phyloP scores from a whole-genome alignment of 2,113 vertebrate genomes.

The Poecile atricapillus region DNA sequence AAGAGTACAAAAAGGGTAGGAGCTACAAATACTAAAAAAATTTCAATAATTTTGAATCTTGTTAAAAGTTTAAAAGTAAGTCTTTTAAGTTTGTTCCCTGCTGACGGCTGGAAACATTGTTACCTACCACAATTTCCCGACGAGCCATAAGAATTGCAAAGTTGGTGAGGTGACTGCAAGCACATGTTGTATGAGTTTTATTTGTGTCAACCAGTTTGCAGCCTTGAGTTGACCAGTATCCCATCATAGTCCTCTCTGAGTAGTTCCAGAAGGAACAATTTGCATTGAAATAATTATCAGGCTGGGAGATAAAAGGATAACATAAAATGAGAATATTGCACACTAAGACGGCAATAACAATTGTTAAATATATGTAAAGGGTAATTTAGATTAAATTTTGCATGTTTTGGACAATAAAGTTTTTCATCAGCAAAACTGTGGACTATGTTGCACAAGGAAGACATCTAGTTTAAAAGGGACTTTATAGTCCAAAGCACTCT shows the following conservation, averaged over 20 bases:
- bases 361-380: constrained; percentile 66
- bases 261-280: constrained; percentile 99
- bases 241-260: constrained; percentile 99
- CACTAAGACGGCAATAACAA: constrained; percentile 55
- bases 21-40: constrained; percentile 3
- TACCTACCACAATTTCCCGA: constrained; percentile 88
- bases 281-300: constrained; percentile 98
- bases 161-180: constrained; percentile 97
- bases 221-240: constrained; percentile 98
- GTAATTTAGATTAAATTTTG: constrained; percentile 74
- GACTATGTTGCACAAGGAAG: constrained; percentile 52
- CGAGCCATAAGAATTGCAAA: constrained; percentile 98
- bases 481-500: constrained; percentile 66
- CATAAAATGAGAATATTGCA: constrained; percentile 66
- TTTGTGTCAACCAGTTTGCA: constrained; percentile 96
- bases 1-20: background rate
- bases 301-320: constrained; percentile 80
- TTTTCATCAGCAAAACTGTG: constrained; percentile 71
- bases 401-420: constrained; percentile 71
- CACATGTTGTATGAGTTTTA: constrained; percentile 94
- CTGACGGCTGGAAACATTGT: constrained; percentile 24
- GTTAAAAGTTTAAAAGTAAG: background rate
- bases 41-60: background rate
- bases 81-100: constrained; percentile 34
- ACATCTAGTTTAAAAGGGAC: constrained; percentile 62